Percentiles rank a stretch among this genome's conserved stretches.
phyloP scores from a whole-genome alignment of 1,140 invertebrate genomes.

The Sarcophaga peregrina region DNA sequence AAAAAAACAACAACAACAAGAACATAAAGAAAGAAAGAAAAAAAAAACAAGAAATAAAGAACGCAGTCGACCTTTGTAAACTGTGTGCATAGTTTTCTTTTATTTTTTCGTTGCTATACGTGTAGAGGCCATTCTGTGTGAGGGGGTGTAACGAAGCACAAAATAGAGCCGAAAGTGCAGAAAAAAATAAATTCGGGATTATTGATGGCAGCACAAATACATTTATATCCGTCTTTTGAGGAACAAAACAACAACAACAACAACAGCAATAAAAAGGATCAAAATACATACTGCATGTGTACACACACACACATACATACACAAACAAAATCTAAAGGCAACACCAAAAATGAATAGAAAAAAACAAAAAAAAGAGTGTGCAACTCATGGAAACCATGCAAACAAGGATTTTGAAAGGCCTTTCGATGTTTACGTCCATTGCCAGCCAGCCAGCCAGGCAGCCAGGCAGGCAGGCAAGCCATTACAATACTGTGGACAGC shows the following conservation, averaged over 20 bases:
- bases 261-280: neutral
- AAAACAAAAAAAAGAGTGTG: no score
- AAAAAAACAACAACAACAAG: neutral
- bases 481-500: neutral
- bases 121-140: no score
- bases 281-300: neutral
- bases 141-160: conserved; percentile 13
- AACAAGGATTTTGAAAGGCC: neutral
- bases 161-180: neutral
- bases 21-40: neutral
- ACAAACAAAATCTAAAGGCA: no score
- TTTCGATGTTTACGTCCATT: neutral
- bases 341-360: no score
- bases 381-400: neutral
- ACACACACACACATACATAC: neutral
- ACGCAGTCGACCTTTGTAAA: conserved; percentile 53
- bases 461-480: neutral
- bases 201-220: conserved; percentile 45
- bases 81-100: neutral
- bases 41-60: no score
- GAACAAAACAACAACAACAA: conserved; percentile 20
- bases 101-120: neutral
- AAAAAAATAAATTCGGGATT: conserved; percentile 46
- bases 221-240: conserved; percentile 40
- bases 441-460: neutral